Percentiles rank a stretch among this genome's conserved stretches.
Evolutionary conservation across 2,113 vertebrate genomes (phyloP).

Genomic region (Anarhynchus alexandrinus): DNA sequence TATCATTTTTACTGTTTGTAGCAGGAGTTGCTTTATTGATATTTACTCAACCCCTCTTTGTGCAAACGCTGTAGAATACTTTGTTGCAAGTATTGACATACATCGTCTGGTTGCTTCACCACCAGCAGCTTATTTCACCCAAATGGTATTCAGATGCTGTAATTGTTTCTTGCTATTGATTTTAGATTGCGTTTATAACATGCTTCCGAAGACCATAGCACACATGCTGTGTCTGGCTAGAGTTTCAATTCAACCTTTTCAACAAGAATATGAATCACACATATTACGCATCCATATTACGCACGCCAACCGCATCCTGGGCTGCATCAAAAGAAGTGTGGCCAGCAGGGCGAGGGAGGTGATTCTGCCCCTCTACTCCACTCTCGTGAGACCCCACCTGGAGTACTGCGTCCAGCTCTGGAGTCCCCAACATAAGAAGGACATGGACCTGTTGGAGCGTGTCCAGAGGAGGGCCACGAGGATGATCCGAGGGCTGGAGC

Average conservation of each 20-base stretch:
- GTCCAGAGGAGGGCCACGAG: no score
- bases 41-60: conserved; percentile 74
- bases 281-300: no score
- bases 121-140: conserved; percentile 69
- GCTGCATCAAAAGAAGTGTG: no score
- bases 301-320: no score
- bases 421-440: no score
- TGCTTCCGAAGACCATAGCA: conserved; percentile 61
- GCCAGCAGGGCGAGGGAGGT: no score
- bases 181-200: conserved; percentile 73
- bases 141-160: conserved; percentile 79
- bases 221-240: conserved; percentile 17
- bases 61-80: conserved; percentile 61
- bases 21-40: conserved; percentile 71
- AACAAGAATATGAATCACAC: not conserved
- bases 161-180: conserved; percentile 79
- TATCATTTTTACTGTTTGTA: conserved; percentile 78
- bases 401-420: no score
- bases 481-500: no score
- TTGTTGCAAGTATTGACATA: conserved; percentile 71
- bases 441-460: no score
- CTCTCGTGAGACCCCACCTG: no score
- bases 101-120: conserved; percentile 58
- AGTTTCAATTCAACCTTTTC: conserved; percentile 10
- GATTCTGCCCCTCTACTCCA: no score